A percentile compares a stretch with the other conserved stretches of the same genome.
Conservation (phyloP, 2,888 invertebrate genomes). For the Sphecodes monilicornis region DNA sequence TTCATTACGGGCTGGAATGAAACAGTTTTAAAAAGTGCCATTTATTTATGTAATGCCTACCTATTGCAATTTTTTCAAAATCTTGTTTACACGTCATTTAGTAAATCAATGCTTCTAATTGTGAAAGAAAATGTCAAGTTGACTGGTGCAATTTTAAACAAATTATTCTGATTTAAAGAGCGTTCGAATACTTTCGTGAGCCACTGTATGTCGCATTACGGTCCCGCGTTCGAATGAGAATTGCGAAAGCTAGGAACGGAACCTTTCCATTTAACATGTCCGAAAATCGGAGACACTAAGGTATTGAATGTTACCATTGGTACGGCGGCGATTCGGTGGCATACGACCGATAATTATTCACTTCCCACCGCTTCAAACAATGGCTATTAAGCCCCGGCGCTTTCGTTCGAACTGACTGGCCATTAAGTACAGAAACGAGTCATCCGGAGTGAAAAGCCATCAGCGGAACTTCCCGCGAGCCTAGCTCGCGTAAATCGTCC, state of each 20-base stretch:
- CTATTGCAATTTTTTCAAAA: no score
- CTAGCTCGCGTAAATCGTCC: constrained; percentile 39
- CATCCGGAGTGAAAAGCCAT: constrained; percentile 59
- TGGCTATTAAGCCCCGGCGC: constrained; percentile 58
- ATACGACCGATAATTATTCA: constrained; percentile 56
- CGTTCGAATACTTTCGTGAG: no score
- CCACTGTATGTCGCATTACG: no score
- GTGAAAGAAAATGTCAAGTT: no score
- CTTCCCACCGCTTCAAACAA: constrained; percentile 57
- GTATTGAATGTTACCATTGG: constrained; percentile 38
- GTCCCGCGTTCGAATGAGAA: background rate
- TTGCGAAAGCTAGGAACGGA: background rate
- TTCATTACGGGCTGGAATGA: no score
- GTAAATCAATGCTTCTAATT: no score
- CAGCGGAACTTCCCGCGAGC: constrained; percentile 36
- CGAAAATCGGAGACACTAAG: constrained; percentile 9
- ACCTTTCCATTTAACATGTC: background rate
- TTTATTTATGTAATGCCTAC: no score
- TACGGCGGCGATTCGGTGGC: constrained; percentile 12
- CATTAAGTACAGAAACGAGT: constrained; percentile 66
- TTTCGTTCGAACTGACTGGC: constrained; percentile 56
- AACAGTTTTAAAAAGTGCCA: no score
- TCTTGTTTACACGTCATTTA: no score
- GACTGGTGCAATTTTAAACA: no score
- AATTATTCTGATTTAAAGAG: no score